phyloP scores from a whole-genome alignment of 23 tunicate genomes.

The Styela plicata region DNA sequence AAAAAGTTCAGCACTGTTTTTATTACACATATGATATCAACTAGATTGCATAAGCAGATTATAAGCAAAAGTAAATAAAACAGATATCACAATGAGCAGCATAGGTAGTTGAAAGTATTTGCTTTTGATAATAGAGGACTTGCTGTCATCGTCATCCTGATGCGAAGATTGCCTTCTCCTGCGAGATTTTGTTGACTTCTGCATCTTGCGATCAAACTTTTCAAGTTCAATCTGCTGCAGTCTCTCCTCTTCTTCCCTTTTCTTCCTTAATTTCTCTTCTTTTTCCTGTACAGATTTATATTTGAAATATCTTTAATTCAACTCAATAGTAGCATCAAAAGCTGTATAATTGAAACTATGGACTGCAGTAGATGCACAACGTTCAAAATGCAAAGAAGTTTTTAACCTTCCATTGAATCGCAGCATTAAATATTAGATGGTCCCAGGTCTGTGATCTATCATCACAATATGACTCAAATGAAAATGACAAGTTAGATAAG shows the following conservation, averaged over 20 bases:
- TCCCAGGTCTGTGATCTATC: too few species aligned
- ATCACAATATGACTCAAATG: too few species aligned
- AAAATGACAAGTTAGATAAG: too few species aligned
- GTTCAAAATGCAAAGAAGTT: too few species aligned
- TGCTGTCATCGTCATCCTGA: background rate
- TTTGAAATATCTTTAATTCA: too few species aligned
- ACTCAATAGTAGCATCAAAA: too few species aligned
- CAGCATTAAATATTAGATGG: too few species aligned
- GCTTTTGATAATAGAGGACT: background rate
- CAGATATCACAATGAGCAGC: constrained; percentile 12
- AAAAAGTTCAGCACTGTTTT: too few species aligned
- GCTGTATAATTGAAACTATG: too few species aligned
- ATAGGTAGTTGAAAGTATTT: background rate
- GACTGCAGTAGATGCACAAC: too few species aligned
- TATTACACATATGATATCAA: background rate
- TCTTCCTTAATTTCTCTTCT: constrained; percentile 33
- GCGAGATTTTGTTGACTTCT: constrained; percentile 27
- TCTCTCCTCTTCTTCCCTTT: constrained; percentile 55
- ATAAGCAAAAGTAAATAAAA: background rate
- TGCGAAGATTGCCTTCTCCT: background rate
- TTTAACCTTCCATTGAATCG: too few species aligned
- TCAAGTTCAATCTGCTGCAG: constrained; percentile 57
- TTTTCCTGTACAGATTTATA: constrained; percentile 24
- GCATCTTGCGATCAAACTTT: constrained; percentile 63
- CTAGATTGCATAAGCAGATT: background rate